These are phyloP conservation scores for Eupsittula cactorum DNA, from an alignment of 2,113 vertebrate species.

Conservation along the genomic window DNA sequence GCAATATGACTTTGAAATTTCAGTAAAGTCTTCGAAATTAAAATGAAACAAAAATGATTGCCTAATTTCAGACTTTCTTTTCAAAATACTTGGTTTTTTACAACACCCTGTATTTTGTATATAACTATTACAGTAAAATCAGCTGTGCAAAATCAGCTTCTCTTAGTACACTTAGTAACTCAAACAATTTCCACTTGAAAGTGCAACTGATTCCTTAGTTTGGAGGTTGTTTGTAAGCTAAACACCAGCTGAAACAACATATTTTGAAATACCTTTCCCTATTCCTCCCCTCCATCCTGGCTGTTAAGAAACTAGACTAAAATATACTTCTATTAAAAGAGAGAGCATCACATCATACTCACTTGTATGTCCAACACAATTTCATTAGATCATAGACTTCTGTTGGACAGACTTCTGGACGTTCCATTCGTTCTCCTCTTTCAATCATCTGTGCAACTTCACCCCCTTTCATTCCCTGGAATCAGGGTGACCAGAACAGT, in stretches of 20 bases:
- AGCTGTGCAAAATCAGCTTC: not conserved
- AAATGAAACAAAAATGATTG: not conserved
- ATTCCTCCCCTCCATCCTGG: not conserved
- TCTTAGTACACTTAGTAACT: not conserved
- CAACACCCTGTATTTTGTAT: not conserved
- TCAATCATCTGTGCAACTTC: conserved; percentile 94
- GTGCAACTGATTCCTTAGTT: not conserved
- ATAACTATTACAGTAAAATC: not conserved
- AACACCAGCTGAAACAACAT: not conserved
- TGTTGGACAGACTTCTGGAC: conserved; percentile 81
- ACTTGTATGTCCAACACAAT: conserved; percentile 94
- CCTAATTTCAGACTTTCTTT: not conserved
- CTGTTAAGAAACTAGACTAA: not conserved
- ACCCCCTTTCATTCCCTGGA: conserved; percentile 93
- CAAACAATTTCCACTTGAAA: not conserved
- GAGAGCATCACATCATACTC: conserved; percentile 56
- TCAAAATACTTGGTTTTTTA: not conserved
- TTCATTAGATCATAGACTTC: conserved; percentile 92
- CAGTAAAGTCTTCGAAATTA: not conserved
- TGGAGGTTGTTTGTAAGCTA: not conserved
- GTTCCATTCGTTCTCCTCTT: conserved; percentile 85
- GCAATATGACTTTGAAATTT: not conserved
- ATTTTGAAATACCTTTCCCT: not conserved
- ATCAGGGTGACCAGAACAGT: not conserved
- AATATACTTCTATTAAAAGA: not conserved